Evolutionary conservation across 2,888 invertebrate species (phyloP).

Genomic region (Arrhopalites spinosus): DNA sequence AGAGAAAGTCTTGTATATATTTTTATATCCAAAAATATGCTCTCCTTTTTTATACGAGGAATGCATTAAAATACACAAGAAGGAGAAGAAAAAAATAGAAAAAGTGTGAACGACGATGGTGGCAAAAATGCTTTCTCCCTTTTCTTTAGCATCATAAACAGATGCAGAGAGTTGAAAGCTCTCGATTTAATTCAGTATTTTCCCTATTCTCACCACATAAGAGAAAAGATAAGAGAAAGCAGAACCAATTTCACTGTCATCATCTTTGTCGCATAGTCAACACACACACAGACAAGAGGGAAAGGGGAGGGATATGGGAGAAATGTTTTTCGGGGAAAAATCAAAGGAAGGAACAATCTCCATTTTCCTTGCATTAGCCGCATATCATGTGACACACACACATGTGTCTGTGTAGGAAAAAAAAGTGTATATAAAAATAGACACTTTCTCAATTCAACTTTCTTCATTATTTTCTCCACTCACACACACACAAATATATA

Average conservation of each 20-base stretch:
- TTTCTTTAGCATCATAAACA: neutral
- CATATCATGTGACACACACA: constrained; percentile 20
- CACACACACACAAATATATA: too few relatives aligned
- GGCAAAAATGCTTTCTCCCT: neutral
- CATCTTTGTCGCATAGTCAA: constrained; percentile 14
- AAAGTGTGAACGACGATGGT: neutral
- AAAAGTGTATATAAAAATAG: too few relatives aligned
- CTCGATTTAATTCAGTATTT: neutral
- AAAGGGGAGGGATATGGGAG: neutral
- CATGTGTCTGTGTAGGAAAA: neutral
- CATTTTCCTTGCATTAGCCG: constrained; percentile 31
- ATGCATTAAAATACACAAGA: neutral
- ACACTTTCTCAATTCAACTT: too few relatives aligned
- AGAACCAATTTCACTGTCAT: neutral
- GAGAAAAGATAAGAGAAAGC: neutral
- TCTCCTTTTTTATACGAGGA: neutral
- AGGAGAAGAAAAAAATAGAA: neutral
- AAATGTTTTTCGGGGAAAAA: constrained; percentile 10
- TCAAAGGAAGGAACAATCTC: constrained; percentile 27
- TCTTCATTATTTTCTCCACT: too few relatives aligned
- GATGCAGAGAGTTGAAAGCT: constrained; percentile 1
- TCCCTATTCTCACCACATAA: neutral
- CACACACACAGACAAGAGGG: neutral
- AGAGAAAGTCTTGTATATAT: neutral
- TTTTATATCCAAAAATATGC: too few relatives aligned